phyloP scores from a whole-genome alignment of 1,140 invertebrate genomes.

The Drosophila grimshawi region DNA sequence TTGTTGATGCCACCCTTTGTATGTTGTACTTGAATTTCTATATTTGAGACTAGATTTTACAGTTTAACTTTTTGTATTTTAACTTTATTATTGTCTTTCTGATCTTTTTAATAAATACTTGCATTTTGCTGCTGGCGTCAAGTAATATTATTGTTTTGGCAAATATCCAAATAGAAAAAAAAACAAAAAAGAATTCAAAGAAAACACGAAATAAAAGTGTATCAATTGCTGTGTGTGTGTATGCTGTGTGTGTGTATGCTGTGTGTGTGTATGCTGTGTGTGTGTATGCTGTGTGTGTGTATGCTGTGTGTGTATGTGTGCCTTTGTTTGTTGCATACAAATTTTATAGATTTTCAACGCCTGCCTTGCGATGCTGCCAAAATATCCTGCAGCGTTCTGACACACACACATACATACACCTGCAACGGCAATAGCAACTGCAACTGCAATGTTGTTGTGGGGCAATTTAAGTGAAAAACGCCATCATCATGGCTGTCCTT shows the following conservation, averaged over 20 bases:
- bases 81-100: background rate
- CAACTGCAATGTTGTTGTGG: constrained; percentile 43
- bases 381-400: constrained; percentile 59
- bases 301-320: constrained; percentile 10
- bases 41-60: background rate
- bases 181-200: constrained; percentile 1
- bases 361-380: constrained; percentile 57
- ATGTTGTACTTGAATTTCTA: background rate
- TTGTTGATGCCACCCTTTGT: background rate
- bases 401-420: constrained; percentile 8
- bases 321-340: constrained; percentile 72
- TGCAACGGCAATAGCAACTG: constrained; percentile 29
- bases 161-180: constrained; percentile 65
- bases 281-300: constrained; percentile 20
- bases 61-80: background rate
- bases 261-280: constrained; percentile 5
- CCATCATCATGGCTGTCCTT: constrained; percentile 52
- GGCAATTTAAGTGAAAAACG: constrained; percentile 75
- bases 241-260: background rate
- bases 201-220: constrained; percentile 22
- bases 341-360: constrained; percentile 77
- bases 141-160: constrained; percentile 39
- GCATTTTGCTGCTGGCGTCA: constrained; percentile 26
- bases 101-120: constrained; percentile 33
- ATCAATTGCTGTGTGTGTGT: constrained; percentile 44